phyloP scores from a whole-genome alignment of 1,140 invertebrate genomes.

The Drosophila subpulchrella region DNA sequence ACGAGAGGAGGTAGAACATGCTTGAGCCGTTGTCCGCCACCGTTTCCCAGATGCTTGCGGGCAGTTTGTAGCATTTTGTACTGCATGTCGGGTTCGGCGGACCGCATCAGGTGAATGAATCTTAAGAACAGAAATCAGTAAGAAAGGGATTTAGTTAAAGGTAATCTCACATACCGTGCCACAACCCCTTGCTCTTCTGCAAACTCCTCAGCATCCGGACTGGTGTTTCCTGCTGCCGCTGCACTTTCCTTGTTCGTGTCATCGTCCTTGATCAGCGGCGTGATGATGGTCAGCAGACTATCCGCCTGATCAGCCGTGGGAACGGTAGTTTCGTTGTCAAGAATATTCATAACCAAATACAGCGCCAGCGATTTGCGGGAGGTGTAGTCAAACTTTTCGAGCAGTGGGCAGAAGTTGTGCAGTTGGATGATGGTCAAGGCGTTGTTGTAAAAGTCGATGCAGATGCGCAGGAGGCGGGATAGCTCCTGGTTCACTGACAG shows the following conservation, averaged over 20 bases:
- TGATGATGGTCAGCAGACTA: slow-evolving; percentile 91
- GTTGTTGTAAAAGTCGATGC: slow-evolving; percentile 97
- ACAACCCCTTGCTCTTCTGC: slow-evolving; percentile 97
- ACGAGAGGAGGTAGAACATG: slow-evolving; percentile 98
- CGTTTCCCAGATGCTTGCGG: slow-evolving; percentile 94
- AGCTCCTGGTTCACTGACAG: slow-evolving; percentile 88
- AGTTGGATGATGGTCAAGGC: slow-evolving; percentile 93
- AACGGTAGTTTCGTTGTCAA: slow-evolving; percentile 92
- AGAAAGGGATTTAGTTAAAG: too few relatives aligned
- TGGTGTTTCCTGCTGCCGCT: slow-evolving; percentile 84
- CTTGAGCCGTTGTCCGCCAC: slow-evolving; percentile 94
- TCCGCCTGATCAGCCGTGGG: slow-evolving; percentile 95
- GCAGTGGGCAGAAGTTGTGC: slow-evolving; percentile 93
- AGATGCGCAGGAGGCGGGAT: slow-evolving; percentile 96
- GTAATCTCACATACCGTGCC: slow-evolving; percentile 83
- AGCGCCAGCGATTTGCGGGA: slow-evolving; percentile 94
- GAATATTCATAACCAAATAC: slow-evolving; percentile 88
- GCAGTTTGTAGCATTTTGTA: slow-evolving; percentile 96
- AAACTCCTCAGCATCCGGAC: slow-evolving; percentile 95
- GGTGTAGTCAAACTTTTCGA: slow-evolving; percentile 95
- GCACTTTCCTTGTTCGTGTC: slow-evolving; percentile 85
- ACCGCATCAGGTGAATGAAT: slow-evolving; percentile 95
- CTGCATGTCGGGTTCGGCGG: slow-evolving; percentile 95
- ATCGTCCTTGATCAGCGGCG: slow-evolving; percentile 95
- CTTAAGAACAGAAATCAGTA: slow-evolving; percentile 79